These are phyloP conservation scores for Oconnorella tubifera DNA, from an alignment of 2,888 invertebrate species.

Conservation along the genomic window DNA sequence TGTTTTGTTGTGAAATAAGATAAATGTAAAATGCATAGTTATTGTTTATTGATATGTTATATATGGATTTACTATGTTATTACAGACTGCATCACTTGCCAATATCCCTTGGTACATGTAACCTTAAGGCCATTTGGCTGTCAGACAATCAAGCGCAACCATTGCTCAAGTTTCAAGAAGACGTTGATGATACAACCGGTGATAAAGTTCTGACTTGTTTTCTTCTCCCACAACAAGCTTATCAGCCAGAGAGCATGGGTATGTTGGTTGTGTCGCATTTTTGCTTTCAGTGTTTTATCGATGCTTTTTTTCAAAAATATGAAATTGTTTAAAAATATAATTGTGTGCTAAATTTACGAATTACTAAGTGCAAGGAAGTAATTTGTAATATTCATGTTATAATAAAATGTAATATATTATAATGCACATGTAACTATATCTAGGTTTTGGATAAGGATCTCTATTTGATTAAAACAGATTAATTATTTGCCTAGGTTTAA, in stretches of 20 bases:
- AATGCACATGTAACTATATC: too few relatives aligned
- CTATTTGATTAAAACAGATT: too few relatives aligned
- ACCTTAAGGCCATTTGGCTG: constrained; percentile 89
- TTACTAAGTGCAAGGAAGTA: too few relatives aligned
- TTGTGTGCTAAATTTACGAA: too few relatives aligned
- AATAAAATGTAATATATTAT: neutral
- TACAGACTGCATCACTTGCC: constrained; percentile 86
- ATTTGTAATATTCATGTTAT: too few relatives aligned
- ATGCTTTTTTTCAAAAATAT: too few relatives aligned
- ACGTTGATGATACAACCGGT: constrained; percentile 85
- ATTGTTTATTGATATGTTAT: neutral
- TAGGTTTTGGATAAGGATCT: too few relatives aligned
- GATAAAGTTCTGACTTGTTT: constrained; percentile 96
- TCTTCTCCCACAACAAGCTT: constrained; percentile 80
- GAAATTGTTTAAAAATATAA: too few relatives aligned
- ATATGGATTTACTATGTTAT: neutral
- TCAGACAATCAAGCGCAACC: constrained; percentile 96
- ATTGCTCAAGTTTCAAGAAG: constrained; percentile 93
- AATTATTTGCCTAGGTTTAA: too few relatives aligned
- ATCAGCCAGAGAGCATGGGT: constrained; percentile 56
- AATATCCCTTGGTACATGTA: constrained; percentile 73
- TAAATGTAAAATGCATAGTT: too few relatives aligned
- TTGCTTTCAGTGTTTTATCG: neutral
- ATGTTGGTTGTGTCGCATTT: constrained; percentile 20
- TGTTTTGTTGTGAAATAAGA: too few relatives aligned